phyloP scores from a whole-genome alignment of 1,140 invertebrate species.

The Conus betulinus region DNA sequence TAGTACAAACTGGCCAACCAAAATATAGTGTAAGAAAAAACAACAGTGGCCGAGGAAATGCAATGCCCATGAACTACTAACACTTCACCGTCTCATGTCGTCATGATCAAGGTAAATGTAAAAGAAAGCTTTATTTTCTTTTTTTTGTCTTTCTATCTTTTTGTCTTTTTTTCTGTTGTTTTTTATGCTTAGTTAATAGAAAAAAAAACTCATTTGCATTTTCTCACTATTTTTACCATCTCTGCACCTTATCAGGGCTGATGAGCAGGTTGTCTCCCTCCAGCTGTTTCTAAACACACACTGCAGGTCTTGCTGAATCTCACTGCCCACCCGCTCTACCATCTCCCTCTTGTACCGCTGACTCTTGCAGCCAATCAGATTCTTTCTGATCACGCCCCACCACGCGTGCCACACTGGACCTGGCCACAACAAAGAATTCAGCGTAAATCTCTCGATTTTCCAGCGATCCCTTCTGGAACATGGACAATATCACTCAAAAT shows the following conservation, averaged over 20 bases:
- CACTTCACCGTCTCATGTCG: too few relatives aligned
- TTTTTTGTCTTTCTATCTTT: too few relatives aligned
- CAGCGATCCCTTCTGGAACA: not conserved
- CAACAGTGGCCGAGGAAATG: too few relatives aligned
- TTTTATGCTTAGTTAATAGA: too few relatives aligned
- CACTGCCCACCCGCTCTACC: not conserved
- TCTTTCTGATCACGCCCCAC: conserved; percentile 21
- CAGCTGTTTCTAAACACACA: not conserved
- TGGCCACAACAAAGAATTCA: conserved; percentile 8
- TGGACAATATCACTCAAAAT: not conserved
- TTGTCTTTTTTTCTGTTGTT: too few relatives aligned
- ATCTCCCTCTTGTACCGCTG: conserved; percentile 12
- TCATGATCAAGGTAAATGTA: too few relatives aligned
- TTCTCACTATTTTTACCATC: too few relatives aligned
- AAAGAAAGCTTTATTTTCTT: too few relatives aligned
- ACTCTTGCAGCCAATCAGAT: conserved; percentile 14
- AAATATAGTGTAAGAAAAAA: too few relatives aligned
- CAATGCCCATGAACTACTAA: too few relatives aligned
- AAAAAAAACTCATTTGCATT: too few relatives aligned
- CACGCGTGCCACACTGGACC: not conserved
- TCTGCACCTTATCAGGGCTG: conserved; percentile 11
- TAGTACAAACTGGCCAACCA: too few relatives aligned
- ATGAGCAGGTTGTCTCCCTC: not conserved
- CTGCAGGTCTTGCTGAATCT: conserved; percentile 17
- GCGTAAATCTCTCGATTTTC: not conserved